phyloP scores from a whole-genome alignment of 2,888 invertebrate genomes.

The Mythimna impura region DNA sequence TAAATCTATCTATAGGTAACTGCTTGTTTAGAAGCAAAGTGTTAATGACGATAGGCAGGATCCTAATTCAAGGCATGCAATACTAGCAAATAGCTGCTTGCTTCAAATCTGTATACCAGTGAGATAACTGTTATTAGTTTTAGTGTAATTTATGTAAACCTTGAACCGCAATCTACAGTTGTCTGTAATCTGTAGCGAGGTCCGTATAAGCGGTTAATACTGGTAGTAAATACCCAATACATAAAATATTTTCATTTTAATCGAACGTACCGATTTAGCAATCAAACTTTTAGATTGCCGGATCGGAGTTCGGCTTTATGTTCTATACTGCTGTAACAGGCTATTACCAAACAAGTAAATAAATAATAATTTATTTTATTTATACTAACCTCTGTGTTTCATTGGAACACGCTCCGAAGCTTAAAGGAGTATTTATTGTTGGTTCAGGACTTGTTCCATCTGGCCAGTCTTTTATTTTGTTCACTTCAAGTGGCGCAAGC shows the following conservation, averaged over 20 bases:
- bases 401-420: slow-evolving; percentile 39
- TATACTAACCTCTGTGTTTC: slow-evolving; percentile 23
- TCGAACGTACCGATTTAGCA: slow-evolving; percentile 6
- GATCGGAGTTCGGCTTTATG: slow-evolving; percentile 13
- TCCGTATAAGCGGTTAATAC: too few relatives aligned
- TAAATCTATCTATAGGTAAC: not conserved
- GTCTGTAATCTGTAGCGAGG: too few relatives aligned
- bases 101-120: not conserved
- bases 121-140: too few relatives aligned
- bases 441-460: slow-evolving; percentile 26
- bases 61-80: not conserved
- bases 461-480: slow-evolving; percentile 27
- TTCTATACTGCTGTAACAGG: slow-evolving; percentile 26
- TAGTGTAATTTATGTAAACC: too few relatives aligned
- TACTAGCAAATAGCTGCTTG: not conserved
- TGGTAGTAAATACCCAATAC: not conserved
- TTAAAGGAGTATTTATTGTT: slow-evolving; percentile 36
- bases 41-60: not conserved
- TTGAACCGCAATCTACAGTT: too few relatives aligned
- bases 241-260: slow-evolving; percentile 10
- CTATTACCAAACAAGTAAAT: slow-evolving; percentile 37
- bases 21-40: not conserved
- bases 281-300: slow-evolving; percentile 36
- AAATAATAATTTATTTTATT: slow-evolving; percentile 49
- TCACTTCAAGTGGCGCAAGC: slow-evolving; percentile 14